Conservation (phyloP, 92 coral and sea anemone genomes). For the Porites cylindrica region DNA sequence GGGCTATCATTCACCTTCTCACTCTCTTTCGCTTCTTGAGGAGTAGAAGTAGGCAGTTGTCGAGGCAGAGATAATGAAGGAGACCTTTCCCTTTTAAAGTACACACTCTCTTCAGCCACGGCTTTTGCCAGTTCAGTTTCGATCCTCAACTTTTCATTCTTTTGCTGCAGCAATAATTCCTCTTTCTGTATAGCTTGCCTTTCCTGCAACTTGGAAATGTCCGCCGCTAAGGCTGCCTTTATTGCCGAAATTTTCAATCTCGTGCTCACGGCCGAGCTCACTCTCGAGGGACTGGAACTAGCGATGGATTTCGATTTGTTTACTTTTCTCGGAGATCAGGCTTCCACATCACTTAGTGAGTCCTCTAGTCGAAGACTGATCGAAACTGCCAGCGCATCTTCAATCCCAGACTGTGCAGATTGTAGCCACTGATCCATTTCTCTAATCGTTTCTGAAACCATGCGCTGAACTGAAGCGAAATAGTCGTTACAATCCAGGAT, state of each 20-base stretch:
- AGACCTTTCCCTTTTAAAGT: neutral
- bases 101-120: conserved; percentile 10
- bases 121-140: conserved; percentile 15
- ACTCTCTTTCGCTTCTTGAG: too few relatives aligned
- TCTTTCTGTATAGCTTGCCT: neutral
- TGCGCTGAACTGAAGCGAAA: conserved; percentile 1
- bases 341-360: too few relatives aligned
- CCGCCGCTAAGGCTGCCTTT: conserved; percentile 20
- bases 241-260: conserved; percentile 10
- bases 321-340: too few relatives aligned
- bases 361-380: too few relatives aligned
- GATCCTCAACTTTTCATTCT: neutral
- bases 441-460: neutral
- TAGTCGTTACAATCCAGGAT: conserved; percentile 14
- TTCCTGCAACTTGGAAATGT: conserved; percentile 4
- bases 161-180: conserved; percentile 11
- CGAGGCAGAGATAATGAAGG: too few relatives aligned
- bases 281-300: neutral
- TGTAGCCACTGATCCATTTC: neutral
- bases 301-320: neutral
- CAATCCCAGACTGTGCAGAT: neutral
- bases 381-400: too few relatives aligned
- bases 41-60: too few relatives aligned
- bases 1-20: too few relatives aligned
- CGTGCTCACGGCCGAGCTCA: conserved; percentile 1